Evolutionary conservation across 1,140 invertebrate species (phyloP).

Genomic region (Drosophila orosa): DNA sequence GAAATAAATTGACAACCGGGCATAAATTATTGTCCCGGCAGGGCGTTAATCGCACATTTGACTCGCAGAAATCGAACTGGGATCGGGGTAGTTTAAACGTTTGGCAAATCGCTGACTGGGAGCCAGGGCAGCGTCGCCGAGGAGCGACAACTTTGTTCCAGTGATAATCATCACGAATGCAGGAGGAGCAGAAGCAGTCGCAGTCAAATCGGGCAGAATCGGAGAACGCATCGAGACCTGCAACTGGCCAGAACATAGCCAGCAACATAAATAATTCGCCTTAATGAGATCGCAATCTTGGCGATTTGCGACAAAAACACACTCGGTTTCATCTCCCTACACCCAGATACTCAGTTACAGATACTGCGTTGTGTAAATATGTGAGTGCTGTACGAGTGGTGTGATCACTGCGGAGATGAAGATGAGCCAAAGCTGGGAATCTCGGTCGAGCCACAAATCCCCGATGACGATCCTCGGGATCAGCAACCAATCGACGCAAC

Average conservation of each 20-base stretch:
- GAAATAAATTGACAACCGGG: constrained; percentile 63
- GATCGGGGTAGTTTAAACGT: constrained; percentile 61
- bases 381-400: constrained; percentile 52
- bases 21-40: constrained; percentile 67
- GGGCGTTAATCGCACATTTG: constrained; percentile 78
- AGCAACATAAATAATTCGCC: constrained; percentile 82
- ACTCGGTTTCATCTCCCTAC: constrained; percentile 59
- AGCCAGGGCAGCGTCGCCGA: constrained; percentile 27
- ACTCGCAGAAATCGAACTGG: constrained; percentile 45
- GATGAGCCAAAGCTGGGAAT: constrained; percentile 65
- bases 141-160: constrained; percentile 62
- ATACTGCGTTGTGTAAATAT: constrained; percentile 17
- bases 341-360: constrained; percentile 15
- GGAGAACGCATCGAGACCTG: constrained; percentile 62
- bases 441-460: constrained; percentile 66
- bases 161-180: constrained; percentile 73
- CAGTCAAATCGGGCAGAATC: constrained; percentile 23
- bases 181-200: constrained; percentile 46
- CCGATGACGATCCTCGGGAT: constrained; percentile 64
- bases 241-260: constrained; percentile 74
- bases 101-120: constrained; percentile 72
- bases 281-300: constrained; percentile 81
- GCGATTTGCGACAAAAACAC: constrained; percentile 79
- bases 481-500: constrained; percentile 36
- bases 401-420: constrained; percentile 60